Base-by-base conservation (phyloP, 1,140 invertebrate species). In the Polypedilum vanderplanki region DNA sequence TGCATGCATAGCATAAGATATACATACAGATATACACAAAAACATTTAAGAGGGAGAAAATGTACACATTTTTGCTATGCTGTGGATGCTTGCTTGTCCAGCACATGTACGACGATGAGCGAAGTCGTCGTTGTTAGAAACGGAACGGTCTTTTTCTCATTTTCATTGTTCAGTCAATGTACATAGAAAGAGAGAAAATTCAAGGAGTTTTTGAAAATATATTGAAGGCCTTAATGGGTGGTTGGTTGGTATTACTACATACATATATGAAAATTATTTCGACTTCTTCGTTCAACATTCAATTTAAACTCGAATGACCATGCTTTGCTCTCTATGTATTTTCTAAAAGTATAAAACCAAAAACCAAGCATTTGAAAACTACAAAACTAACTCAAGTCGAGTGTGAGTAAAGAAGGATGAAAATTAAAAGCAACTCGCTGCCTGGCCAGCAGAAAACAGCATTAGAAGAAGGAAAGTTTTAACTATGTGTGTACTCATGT, bases 271-370 rank as follows among this genome's bases (percentile, higher is more conserved):
- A 70, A 70, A 70, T 70, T 70, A 70, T 70, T 70, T 22, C 10
- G 9, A 7, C 15, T 70, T 22, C 10, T 22, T 20, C 20, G 20
- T 22, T 18, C 65, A 70, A 70, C 65, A 70, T 70, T 70, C 65
- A 70, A 70, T 70, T 70, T 70, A 70, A 20, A 18, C 65, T 70
- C 65, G 65, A 70, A 70, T 70, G 65, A 70, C 20, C 65, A 22
- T 70, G n/a, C 65, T n/a, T 18, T 70, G 65, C 20, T n/a, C 15
- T n/a, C 46, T n/a, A 57, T 57, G 15, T n/a, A 57, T 57, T 57
- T 57, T 12, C 46, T 57, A 57, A 57, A n/a, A n/a, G 46, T 57
- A 57, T 57, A n/a, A 57, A n/a, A 57, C n/a, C n/a, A n/a, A n/a
- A 12, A n/a, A n/a, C 46, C n/a, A n/a, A n/a, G 46, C n/a, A 57